These are phyloP conservation scores for Drosophila elegans DNA, from an alignment of 1,140 invertebrate genomes.

Conservation along the genomic window DNA sequence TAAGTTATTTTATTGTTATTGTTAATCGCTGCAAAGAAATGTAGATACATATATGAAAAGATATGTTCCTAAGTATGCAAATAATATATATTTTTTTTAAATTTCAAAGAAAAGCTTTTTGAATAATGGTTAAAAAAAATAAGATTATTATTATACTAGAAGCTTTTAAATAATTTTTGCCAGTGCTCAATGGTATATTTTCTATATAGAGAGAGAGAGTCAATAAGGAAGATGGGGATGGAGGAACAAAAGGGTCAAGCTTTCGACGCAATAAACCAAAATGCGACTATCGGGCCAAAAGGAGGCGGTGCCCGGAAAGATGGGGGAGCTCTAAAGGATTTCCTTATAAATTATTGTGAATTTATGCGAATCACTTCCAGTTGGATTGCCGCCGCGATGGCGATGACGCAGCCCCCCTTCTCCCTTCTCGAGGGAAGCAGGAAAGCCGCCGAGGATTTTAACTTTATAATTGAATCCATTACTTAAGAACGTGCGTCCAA, in stretches of 20 bases:
- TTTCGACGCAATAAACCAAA: constrained; percentile 66
- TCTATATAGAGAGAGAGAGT: constrained; percentile 54
- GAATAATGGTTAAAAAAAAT: too few relatives aligned
- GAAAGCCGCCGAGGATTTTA: constrained; percentile 77
- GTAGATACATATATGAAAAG: too few relatives aligned
- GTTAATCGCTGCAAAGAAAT: too few relatives aligned
- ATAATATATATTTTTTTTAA: too few relatives aligned
- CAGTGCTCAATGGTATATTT: constrained; percentile 44
- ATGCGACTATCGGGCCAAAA: constrained; percentile 50
- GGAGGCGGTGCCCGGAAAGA: constrained; percentile 30
- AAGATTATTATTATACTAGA: too few relatives aligned
- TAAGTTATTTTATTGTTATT: too few relatives aligned
- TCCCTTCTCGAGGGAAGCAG: not conserved
- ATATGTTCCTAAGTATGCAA: too few relatives aligned
- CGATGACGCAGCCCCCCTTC: constrained; percentile 40
- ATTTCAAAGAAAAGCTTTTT: too few relatives aligned
- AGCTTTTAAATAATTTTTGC: not conserved
- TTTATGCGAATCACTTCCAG: constrained; percentile 82
- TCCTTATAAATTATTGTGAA: constrained; percentile 83
- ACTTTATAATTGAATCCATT: constrained; percentile 83
- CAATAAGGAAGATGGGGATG: constrained; percentile 68
- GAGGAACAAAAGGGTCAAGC: constrained; percentile 78
- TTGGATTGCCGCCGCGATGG: constrained; percentile 64
- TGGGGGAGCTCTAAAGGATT: constrained; percentile 61
- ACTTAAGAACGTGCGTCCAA: constrained; percentile 79